Evolutionary conservation across 2,113 vertebrate genomes (phyloP).

Genomic region (Gadus chalcogrammus): DNA sequence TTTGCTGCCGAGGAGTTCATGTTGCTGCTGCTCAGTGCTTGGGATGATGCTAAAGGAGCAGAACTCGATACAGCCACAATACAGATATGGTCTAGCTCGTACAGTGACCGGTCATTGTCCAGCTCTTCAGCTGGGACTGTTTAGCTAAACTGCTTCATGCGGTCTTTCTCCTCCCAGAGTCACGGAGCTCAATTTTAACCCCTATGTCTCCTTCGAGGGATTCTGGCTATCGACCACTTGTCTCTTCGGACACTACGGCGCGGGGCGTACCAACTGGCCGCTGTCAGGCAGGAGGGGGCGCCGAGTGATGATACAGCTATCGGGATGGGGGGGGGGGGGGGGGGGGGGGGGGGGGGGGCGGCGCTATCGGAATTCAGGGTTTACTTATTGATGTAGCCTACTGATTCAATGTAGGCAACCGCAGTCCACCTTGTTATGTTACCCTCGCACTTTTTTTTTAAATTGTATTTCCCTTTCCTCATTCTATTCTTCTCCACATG

Average conservation of each 20-base stretch:
- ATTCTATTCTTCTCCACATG: no score
- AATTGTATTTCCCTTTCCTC: no score
- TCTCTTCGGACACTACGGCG: background rate
- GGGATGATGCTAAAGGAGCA: background rate
- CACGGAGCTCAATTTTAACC: background rate
- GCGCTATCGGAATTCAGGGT: background rate
- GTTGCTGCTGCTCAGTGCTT: slow-evolving; percentile 32
- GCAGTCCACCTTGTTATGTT: no score
- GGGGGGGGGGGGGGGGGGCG: slow-evolving; percentile 23
- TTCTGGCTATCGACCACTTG: background rate
- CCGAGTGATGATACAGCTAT: slow-evolving; percentile 39
- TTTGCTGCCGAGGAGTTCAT: slow-evolving; percentile 71
- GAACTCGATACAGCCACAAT: slow-evolving; percentile 13
- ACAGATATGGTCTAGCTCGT: slow-evolving; percentile 14
- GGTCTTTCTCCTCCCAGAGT: background rate
- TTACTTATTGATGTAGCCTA: no score
- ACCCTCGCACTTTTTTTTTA: no score
- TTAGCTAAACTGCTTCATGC: background rate
- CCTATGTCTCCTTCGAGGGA: background rate
- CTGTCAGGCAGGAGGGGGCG: slow-evolving; percentile 41
- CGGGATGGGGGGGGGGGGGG: slow-evolving; percentile 22
- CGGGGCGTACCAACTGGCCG: slow-evolving; percentile 56
- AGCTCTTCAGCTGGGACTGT: background rate
- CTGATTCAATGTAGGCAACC: no score
- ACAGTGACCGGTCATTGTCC: slow-evolving; percentile 27